phyloP scores from a whole-genome alignment of 2,888 invertebrate species.

The Ophioninae sp. region DNA sequence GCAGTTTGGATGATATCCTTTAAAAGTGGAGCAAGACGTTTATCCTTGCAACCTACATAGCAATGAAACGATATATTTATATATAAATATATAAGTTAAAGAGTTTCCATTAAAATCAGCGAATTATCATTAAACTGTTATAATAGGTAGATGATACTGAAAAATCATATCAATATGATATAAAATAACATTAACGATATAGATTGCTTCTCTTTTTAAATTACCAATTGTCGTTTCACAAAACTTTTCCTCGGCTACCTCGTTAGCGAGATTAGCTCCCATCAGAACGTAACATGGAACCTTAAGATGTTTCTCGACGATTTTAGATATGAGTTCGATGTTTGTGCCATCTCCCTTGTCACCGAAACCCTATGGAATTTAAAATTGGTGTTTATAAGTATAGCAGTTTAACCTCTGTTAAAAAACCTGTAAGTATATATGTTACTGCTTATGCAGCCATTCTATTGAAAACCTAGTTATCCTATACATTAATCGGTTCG shows the following conservation, averaged over 20 bases:
- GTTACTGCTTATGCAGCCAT: too few species aligned
- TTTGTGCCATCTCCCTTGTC: slow-evolving; percentile 81
- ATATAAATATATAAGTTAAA: neutral
- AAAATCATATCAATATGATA: neutral
- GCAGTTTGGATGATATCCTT: slow-evolving; percentile 85
- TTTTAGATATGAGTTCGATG: slow-evolving; percentile 85
- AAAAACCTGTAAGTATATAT: too few species aligned
- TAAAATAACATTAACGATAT: neutral
- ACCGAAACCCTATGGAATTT: slow-evolving; percentile 81
- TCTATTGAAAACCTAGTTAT: too few species aligned
- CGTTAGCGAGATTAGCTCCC: slow-evolving; percentile 88
- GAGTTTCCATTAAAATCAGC: neutral
- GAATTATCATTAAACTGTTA: neutral
- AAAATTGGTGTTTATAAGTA: slow-evolving; percentile 3
- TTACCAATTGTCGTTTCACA: slow-evolving; percentile 86
- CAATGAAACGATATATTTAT: slow-evolving; percentile 10
- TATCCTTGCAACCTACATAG: slow-evolving; percentile 80
- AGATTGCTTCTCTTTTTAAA: neutral
- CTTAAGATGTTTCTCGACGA: slow-evolving; percentile 83
- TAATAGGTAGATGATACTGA: neutral
- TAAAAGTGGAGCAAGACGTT: slow-evolving; percentile 82
- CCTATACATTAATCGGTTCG: too few species aligned
- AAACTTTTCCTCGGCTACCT: slow-evolving; percentile 86
- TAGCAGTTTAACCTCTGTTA: too few species aligned
- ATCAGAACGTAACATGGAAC: slow-evolving; percentile 86